A percentile compares a stretch with the other conserved stretches of the same genome.
Conservation (phyloP, 2,797 vertebrate genomes). For the Argentina silus region DNA sequence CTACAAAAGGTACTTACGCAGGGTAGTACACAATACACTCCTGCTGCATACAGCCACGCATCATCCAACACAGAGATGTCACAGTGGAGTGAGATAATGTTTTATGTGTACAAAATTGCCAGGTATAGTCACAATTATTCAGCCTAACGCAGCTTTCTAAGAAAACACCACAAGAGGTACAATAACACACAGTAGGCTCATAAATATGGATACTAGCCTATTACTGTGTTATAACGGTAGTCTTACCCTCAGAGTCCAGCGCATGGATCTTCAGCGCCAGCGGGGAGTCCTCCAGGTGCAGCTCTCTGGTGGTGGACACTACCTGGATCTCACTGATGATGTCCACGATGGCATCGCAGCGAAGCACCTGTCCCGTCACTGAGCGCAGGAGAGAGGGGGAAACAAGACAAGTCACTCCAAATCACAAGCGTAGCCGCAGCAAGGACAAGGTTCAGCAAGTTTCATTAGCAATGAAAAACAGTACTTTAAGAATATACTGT, state of each 20-base stretch:
- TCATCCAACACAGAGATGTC: too few relatives aligned
- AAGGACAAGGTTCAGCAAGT: too few relatives aligned
- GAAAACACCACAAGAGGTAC: not conserved
- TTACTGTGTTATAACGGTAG: too few relatives aligned
- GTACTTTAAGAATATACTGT: too few relatives aligned
- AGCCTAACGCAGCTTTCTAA: too few relatives aligned
- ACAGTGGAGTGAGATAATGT: too few relatives aligned
- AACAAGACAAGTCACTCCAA: not conserved
- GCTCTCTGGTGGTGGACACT: constrained; percentile 93
- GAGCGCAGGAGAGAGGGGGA: constrained; percentile 6
- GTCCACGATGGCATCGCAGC: constrained; percentile 94
- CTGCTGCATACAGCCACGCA: not conserved
- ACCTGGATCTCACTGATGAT: constrained; percentile 89
- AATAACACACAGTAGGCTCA: not conserved
- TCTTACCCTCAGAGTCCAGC: constrained; percentile 92
- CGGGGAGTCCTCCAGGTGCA: constrained; percentile 94
- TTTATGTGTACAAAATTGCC: too few relatives aligned
- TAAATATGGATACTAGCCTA: not conserved
- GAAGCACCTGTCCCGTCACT: constrained; percentile 94
- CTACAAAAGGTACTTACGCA: constrained; percentile 29
- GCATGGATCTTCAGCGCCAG: constrained; percentile 91
- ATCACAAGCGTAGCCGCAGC: not conserved
- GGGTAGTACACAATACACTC: constrained; percentile 33
- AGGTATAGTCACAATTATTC: too few relatives aligned
- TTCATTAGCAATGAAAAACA: too few relatives aligned